A percentile compares a stretch with the other conserved stretches of the same genome.
Evolutionary conservation across 2,113 vertebrate genomes (phyloP).

Genomic region (Cercopithecus mona): DNA sequence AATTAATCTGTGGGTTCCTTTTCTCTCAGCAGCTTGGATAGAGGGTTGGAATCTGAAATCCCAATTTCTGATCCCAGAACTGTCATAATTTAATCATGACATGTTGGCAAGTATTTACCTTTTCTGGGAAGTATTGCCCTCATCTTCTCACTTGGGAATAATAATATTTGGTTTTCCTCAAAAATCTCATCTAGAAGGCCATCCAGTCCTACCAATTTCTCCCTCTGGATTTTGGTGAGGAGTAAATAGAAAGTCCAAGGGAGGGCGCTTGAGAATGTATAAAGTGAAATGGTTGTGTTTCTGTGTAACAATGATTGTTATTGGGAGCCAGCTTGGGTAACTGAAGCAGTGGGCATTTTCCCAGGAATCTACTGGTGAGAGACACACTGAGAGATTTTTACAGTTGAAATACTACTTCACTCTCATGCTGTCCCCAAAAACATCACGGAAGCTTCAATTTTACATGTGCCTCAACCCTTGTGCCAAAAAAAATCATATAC

Average conservation of each 20-base stretch:
- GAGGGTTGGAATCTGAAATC: not conserved
- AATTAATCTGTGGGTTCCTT: not conserved
- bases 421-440: not conserved
- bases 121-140: not conserved
- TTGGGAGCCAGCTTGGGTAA: not conserved
- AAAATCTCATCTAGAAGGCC: not conserved
- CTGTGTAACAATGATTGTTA: not conserved
- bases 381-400: not conserved
- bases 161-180: conserved; percentile 22
- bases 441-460: not conserved
- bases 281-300: not conserved
- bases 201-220: not conserved
- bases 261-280: not conserved
- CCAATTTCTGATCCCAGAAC: not conserved
- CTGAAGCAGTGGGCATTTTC: not conserved
- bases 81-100: not conserved
- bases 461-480: not conserved
- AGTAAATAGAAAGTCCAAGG: not conserved
- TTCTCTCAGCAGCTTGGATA: not conserved
- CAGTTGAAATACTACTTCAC: not conserved
- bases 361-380: not conserved
- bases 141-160: not conserved
- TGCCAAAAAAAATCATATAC: conserved; percentile 46
- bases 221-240: conserved; percentile 2
- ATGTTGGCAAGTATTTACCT: not conserved